Conservation (phyloP, 2,888 invertebrate genomes). For the Pyralis farinalis region DNA sequence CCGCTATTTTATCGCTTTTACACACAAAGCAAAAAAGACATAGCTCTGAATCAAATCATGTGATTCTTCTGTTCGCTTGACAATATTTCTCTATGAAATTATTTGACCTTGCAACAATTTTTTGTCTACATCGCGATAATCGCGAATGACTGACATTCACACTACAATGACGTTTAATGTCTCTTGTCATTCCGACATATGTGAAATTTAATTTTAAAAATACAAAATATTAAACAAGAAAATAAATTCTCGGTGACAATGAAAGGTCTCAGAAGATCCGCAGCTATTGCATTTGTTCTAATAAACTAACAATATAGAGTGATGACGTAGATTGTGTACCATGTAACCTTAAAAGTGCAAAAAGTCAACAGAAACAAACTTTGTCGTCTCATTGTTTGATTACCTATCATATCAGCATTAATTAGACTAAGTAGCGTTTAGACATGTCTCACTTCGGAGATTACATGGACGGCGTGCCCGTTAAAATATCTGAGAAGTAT, state of each 20-base stretch:
- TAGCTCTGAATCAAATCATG: no score
- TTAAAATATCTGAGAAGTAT: constrained; percentile 93
- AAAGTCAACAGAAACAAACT: constrained; percentile 60
- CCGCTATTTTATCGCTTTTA: no score
- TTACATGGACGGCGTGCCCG: constrained; percentile 92
- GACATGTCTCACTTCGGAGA: constrained; percentile 78
- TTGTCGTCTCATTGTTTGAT: constrained; percentile 68
- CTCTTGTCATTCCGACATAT: constrained; percentile 23
- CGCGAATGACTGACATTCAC: background rate
- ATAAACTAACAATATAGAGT: constrained; percentile 40
- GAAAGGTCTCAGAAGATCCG: constrained; percentile 23
- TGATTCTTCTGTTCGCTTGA: no score
- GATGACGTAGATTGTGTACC: constrained; percentile 67
- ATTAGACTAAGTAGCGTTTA: constrained; percentile 37
- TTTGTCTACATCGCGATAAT: constrained; percentile 17
- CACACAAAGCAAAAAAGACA: no score
- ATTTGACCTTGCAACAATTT: constrained; percentile 22
- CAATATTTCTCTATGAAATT: no score
- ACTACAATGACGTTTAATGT: constrained; percentile 12
- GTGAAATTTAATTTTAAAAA: constrained; percentile 17
- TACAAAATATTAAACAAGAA: constrained; percentile 24
- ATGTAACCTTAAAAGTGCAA: constrained; percentile 75
- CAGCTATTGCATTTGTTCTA: constrained; percentile 19
- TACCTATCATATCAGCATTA: constrained; percentile 45
- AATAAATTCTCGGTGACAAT: constrained; percentile 36